Evolutionary conservation across 2,113 vertebrate genomes (phyloP), one percentile per base, ranked within the genome.

Genomic region (Entelurus aequoreus): DNA sequence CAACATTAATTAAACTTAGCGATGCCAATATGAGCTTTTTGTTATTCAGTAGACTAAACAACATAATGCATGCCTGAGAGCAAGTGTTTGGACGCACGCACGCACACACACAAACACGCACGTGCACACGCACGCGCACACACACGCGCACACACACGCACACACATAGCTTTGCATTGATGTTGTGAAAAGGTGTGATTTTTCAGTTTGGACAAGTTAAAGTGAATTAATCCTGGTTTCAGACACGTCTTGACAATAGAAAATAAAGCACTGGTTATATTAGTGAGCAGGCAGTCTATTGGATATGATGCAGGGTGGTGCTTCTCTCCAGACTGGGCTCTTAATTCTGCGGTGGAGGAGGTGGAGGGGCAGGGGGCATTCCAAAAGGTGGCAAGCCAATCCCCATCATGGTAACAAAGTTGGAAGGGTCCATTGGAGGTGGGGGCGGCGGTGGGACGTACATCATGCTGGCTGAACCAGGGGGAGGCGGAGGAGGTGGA

Each of bases 331-430:
- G n/a, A 28, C 13, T 47, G 13, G 44, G 16, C 12, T 28, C 13
- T 87, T 90, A 96, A 90, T 92, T 96, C 88, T 95, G 94, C 48
- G 94, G 94, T 13, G 94, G 94, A 13, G 94, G 94, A 2, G 94
- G 94, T 3, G 94, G 94, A 9, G 94, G 94, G 10, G 94, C 93
- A 10, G 94, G 94, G 37, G 94, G 94, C 92, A 96, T 95, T 55
- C 92, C 93, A 3, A 95, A 91, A 11, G 93, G 94, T 8, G 94
- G 92, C 91, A 96, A 93, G 66, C 92, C 94, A 90, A 94, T 94
- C 48, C 94, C 93, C 94, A 96, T 94, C 94, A 96, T 96, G 82
- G 93, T 94, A 75, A 95, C 94, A 89, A 91, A 96, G 86, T 94
- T 96, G 87, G 93, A 91, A 81, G 93, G 94, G 90, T 95, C 94